These are phyloP conservation scores for Semaprochilodus insignis DNA, from an alignment of 2,797 vertebrate species.

Conservation along the genomic window DNA sequence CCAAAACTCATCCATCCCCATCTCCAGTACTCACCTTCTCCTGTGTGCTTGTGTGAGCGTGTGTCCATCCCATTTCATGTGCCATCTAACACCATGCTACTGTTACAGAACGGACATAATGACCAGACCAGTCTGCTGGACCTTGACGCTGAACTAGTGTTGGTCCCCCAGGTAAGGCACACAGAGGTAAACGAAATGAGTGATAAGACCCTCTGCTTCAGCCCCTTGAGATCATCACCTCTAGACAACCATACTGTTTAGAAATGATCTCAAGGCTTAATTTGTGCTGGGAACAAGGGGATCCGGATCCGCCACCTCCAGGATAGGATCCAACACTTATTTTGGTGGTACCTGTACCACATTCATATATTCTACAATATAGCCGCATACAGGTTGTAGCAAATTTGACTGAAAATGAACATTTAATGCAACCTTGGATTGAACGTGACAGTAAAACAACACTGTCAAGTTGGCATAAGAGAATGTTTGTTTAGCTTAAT, in stretches of 20 bases:
- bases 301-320: not conserved
- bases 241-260: slow-evolving; percentile 13
- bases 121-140: slow-evolving; percentile 64
- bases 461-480: no score
- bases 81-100: slow-evolving; percentile 72
- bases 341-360: not conserved
- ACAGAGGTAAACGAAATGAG: slow-evolving; percentile 3
- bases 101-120: slow-evolving; percentile 87
- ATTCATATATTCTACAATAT: not conserved
- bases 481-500: no score
- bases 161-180: slow-evolving; percentile 75
- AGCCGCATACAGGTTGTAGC: not conserved
- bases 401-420: not conserved
- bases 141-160: slow-evolving; percentile 60
- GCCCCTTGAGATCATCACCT: not conserved
- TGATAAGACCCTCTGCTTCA: not conserved
- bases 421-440: no score
- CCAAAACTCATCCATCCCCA: slow-evolving; percentile 19
- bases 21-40: slow-evolving; percentile 11
- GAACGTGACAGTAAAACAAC: no score
- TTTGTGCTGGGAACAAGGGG: not conserved
- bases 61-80: slow-evolving; percentile 50
- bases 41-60: slow-evolving; percentile 3
- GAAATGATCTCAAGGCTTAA: not conserved
- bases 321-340: not conserved